A percentile compares a stretch with the other conserved stretches of the same genome.
These are phyloP conservation scores for Brachyalestes nurse DNA, from an alignment of 2,797 vertebrate genomes.

Conservation along the genomic window DNA sequence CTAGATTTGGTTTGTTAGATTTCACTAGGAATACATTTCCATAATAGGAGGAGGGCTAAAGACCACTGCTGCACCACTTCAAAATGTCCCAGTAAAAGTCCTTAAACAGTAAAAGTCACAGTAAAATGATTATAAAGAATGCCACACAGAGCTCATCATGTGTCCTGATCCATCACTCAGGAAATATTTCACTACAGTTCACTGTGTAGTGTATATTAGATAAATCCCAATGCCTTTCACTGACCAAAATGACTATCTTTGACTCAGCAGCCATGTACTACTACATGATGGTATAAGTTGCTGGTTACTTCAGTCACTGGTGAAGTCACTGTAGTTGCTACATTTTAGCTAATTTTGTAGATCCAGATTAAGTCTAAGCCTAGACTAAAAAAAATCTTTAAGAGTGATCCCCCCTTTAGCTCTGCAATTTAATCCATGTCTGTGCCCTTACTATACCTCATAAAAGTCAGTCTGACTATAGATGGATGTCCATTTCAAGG, in stretches of 20 bases:
- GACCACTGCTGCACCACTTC: neutral
- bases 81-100: neutral
- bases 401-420: neutral
- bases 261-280: neutral
- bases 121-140: neutral
- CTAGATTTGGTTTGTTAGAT: neutral
- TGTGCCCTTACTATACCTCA: neutral
- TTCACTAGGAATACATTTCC: neutral
- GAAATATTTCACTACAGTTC: neutral
- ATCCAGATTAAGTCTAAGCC: neutral
- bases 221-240: neutral
- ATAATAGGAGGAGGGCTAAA: neutral
- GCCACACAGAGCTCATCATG: neutral
- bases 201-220: neutral
- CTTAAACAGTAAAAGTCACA: neutral
- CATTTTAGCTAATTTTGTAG: neutral
- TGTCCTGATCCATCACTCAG: neutral
- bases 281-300: neutral
- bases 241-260: neutral
- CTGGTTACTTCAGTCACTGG: neutral
- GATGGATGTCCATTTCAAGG: too few species aligned
- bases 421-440: neutral
- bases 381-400: neutral
- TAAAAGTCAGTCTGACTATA: too few species aligned
- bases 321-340: neutral